These are phyloP conservation scores for Osmoderma eremita DNA, from an alignment of 2,888 invertebrate species.

Conservation along the genomic window DNA sequence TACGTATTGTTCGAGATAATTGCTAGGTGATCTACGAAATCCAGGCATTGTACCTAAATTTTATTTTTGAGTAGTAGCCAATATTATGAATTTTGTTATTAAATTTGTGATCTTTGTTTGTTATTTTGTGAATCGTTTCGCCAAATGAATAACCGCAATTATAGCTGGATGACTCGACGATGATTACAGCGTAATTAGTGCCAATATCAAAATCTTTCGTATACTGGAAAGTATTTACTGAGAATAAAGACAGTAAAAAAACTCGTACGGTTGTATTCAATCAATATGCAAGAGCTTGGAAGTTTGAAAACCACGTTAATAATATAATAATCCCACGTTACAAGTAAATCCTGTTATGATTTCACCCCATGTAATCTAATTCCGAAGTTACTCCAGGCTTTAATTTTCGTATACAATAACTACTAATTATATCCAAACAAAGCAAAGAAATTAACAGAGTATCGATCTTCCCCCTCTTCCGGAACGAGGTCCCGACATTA, in stretches of 20 bases:
- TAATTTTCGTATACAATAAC: slow-evolving; percentile 28
- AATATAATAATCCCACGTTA: too few relatives aligned
- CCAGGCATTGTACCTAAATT: too few relatives aligned
- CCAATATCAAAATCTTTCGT: slow-evolving; percentile 1
- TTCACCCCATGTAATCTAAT: slow-evolving; percentile 11
- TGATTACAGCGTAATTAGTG: slow-evolving; percentile 8
- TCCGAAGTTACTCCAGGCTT: slow-evolving; percentile 18
- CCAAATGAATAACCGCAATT: slow-evolving; percentile 25
- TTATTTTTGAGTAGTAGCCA: too few relatives aligned
- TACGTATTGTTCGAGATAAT: too few relatives aligned
- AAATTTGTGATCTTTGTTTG: slow-evolving; percentile 15
- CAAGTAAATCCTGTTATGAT: too few relatives aligned
- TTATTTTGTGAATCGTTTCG: slow-evolving; percentile 23
- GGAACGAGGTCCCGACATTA: too few relatives aligned
- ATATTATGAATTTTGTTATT: slow-evolving; percentile 31
- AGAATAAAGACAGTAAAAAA: not conserved
- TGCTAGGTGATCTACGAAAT: too few relatives aligned
- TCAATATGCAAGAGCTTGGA: not conserved
- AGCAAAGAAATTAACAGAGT: slow-evolving; percentile 26
- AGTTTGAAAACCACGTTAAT: too few relatives aligned
- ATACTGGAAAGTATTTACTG: slow-evolving; percentile 15
- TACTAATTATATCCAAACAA: slow-evolving; percentile 28
- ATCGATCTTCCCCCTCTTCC: slow-evolving; percentile 24
- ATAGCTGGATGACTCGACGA: slow-evolving; percentile 12
- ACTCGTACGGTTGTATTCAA: not conserved